A percentile compares a stretch with the other conserved stretches of the same genome.
Conservation (phyloP, 2,797 vertebrate genomes). For the Margarornis squamiger region DNA sequence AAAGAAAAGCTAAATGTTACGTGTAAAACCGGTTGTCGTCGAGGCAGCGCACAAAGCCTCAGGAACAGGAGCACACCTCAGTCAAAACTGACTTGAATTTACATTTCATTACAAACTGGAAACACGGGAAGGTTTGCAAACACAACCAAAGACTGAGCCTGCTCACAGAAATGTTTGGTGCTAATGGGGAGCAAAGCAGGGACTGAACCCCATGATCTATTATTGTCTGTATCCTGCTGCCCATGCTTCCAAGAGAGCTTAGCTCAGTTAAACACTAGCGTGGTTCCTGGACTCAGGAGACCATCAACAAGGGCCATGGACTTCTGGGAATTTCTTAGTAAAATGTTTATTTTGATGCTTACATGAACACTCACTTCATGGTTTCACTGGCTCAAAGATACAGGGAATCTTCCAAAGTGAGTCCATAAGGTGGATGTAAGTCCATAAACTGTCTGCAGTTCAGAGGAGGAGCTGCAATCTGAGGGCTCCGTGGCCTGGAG, state of each 20-base stretch:
- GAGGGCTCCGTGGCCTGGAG: neutral
- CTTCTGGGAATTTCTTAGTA: neutral
- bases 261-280: accelerated
- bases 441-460: accelerated
- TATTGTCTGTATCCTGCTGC: neutral
- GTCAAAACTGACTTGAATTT: neutral
- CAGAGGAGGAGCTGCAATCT: neutral
- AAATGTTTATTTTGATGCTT: accelerated
- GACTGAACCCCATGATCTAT: neutral
- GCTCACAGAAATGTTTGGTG: neutral
- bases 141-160: neutral
- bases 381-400: neutral
- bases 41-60: accelerated
- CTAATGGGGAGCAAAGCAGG: neutral
- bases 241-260: accelerated
- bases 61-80: neutral
- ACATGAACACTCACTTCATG: accelerated
- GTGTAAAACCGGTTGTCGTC: neutral
- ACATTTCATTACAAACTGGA: neutral
- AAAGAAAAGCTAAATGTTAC: neutral
- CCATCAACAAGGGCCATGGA: neutral
- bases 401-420: neutral
- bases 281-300: no score
- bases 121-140: neutral
- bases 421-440: accelerated